Evolutionary conservation across 2,113 vertebrate species (phyloP).

Genomic region (Pogona vitticeps): DNA sequence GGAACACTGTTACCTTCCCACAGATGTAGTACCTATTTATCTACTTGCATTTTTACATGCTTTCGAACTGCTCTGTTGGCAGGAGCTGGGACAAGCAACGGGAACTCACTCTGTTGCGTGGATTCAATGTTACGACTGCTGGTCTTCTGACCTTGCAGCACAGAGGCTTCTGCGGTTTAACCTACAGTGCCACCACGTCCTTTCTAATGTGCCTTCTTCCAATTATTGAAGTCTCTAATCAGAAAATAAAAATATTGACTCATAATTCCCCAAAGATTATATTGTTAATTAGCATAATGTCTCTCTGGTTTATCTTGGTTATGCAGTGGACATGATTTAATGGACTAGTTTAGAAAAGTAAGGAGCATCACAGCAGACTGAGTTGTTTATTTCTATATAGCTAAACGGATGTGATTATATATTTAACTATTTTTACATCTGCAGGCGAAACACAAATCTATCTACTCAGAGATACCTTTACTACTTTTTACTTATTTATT

Average conservation of each 20-base stretch:
- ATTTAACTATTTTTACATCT: background rate
- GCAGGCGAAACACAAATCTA: background rate
- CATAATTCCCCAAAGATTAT: background rate
- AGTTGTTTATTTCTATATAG: background rate
- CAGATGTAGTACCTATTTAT: too few species aligned
- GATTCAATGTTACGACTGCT: too few species aligned
- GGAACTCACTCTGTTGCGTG: too few species aligned
- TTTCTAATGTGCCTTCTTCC: background rate
- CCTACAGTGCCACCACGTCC: too few species aligned
- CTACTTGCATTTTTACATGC: too few species aligned
- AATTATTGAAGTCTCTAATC: background rate
- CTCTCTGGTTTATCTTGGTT: conserved; percentile 33
- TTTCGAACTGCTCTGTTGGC: too few species aligned
- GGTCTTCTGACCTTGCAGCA: too few species aligned
- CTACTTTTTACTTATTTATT: background rate
- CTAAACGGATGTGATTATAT: background rate
- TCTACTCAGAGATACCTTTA: background rate
- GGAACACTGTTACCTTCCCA: too few species aligned
- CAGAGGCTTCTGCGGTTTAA: too few species aligned
- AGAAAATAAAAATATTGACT: background rate
- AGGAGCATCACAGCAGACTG: background rate
- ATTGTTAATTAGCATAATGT: conserved; percentile 49
- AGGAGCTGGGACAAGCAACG: too few species aligned
- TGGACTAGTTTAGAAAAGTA: conserved; percentile 12
- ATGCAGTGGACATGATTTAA: conserved; percentile 21